Conservation (phyloP, 2,113 vertebrate species). For the Clarias macrocephalus region DNA sequence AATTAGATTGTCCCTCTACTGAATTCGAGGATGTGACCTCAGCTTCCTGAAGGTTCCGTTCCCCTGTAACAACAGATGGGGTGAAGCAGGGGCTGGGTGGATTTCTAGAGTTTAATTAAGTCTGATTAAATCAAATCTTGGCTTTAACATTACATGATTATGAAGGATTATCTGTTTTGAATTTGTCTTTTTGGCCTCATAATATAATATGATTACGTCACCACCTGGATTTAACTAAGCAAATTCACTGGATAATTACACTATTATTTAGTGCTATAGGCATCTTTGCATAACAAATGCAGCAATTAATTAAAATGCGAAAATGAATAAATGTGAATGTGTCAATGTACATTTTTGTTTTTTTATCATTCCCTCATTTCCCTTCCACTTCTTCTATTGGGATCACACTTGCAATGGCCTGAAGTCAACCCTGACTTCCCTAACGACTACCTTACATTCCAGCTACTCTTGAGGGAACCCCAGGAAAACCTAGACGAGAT, state of each 20-base stretch:
- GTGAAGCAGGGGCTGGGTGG: background rate
- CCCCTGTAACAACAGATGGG: conserved; percentile 29
- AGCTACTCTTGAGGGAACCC: background rate
- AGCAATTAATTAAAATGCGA: background rate
- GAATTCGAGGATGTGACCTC: conserved; percentile 70
- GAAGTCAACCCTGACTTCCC: background rate
- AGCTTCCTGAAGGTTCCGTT: conserved; percentile 64
- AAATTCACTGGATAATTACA: too few relatives aligned
- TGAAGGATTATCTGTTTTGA: background rate
- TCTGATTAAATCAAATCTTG: background rate
- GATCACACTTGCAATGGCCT: background rate
- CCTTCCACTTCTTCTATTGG: background rate
- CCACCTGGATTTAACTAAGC: too few relatives aligned
- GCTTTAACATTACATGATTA: background rate
- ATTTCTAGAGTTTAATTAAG: conserved; percentile 7
- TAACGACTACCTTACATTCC: background rate
- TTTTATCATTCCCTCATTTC: background rate
- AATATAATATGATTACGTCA: background rate
- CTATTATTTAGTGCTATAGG: background rate
- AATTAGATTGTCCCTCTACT: conserved; percentile 57
- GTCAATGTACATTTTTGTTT: background rate
- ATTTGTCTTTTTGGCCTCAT: background rate
- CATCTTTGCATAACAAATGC: background rate
- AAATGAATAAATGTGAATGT: background rate
- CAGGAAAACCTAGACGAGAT: background rate